These are phyloP conservation scores for Graphium colonna DNA, from an alignment of 2,888 invertebrate genomes.

Conservation along the genomic window DNA sequence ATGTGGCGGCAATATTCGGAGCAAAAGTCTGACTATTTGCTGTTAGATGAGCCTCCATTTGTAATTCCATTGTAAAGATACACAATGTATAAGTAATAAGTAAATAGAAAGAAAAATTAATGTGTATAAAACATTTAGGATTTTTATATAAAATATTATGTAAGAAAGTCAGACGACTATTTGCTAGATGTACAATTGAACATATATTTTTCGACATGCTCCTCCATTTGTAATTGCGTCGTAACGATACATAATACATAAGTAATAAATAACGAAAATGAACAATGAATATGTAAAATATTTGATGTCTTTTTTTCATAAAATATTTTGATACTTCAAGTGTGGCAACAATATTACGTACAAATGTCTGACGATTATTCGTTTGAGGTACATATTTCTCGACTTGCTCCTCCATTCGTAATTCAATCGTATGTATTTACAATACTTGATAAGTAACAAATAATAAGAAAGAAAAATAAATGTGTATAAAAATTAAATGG, in stretches of 20 bases:
- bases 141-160: neutral
- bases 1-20: conserved; percentile 5
- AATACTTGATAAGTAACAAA: too few species aligned
- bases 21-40: conserved; percentile 3
- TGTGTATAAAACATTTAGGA: too few species aligned
- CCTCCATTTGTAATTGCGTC: neutral
- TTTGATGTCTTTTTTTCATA: too few species aligned
- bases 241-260: too few species aligned
- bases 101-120: too few species aligned
- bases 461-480: too few species aligned
- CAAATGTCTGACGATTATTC: conserved; percentile 6
- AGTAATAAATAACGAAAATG: too few species aligned
- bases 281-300: too few species aligned
- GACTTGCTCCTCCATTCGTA: conserved; percentile 11
- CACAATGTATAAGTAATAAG: too few species aligned
- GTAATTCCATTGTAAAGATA: conserved; percentile 19
- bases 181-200: conserved; percentile 2
- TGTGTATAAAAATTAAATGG: too few species aligned
- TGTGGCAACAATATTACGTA: conserved; percentile 8
- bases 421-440: conserved; percentile 20
- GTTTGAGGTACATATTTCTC: neutral
- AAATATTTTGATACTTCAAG: too few species aligned
- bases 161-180: conserved; percentile 6
- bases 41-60: conserved; percentile 5
- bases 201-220: neutral